Conservation (phyloP, 2,797 vertebrate genomes). For the Gadopsis bispinosus region DNA sequence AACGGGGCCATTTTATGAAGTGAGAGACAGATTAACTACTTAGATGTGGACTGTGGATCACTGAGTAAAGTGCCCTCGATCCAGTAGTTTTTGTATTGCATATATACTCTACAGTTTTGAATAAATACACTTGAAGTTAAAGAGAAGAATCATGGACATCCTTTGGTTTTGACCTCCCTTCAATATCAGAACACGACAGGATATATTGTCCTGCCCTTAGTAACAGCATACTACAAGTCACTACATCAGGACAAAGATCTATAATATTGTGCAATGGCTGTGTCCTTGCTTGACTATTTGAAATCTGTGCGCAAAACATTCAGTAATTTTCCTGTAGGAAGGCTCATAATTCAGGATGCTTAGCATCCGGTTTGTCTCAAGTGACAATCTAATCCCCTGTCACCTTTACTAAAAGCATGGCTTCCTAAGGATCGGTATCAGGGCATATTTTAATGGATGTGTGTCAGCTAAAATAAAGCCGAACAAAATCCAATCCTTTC, state of each 20-base stretch:
- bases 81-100: too few relatives aligned
- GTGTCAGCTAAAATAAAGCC: too few relatives aligned
- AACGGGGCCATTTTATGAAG: too few relatives aligned
- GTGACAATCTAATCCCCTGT: neutral
- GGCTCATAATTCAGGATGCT: neutral
- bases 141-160: too few relatives aligned
- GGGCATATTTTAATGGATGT: too few relatives aligned
- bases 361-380: neutral
- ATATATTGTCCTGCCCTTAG: neutral
- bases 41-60: too few relatives aligned
- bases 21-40: too few relatives aligned
- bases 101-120: too few relatives aligned
- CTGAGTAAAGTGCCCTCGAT: too few relatives aligned
- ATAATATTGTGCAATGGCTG: slow-evolving; percentile 18
- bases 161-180: too few relatives aligned
- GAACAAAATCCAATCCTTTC: neutral
- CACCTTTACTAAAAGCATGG: neutral
- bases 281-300: slow-evolving; percentile 7
- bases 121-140: too few relatives aligned
- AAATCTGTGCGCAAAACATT: slow-evolving; percentile 25
- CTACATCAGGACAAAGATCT: slow-evolving; percentile 42
- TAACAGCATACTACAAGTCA: neutral
- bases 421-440: neutral
- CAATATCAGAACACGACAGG: too few relatives aligned
- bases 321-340: neutral